Conservation (phyloP, 2,888 invertebrate species). For the Thecocarcelia acutangulata region DNA sequence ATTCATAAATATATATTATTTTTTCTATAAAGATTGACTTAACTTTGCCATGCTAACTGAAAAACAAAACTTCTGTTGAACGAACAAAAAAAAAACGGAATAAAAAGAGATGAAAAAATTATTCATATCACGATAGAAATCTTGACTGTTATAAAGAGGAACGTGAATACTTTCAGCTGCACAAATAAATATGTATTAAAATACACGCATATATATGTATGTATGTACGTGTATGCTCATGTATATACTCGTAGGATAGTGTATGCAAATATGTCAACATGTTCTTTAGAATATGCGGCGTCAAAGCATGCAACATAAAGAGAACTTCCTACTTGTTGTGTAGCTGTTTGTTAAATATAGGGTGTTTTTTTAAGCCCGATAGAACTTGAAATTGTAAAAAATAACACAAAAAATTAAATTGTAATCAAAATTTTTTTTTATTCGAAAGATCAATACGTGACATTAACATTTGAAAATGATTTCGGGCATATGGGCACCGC, state of each 20-base stretch:
- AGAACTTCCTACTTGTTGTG: conserved; percentile 9
- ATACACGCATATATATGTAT: not conserved
- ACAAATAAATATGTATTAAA: not conserved
- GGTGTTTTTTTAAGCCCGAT: too few species aligned
- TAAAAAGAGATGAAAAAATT: conserved; percentile 19
- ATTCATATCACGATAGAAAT: conserved; percentile 62
- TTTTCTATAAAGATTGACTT: conserved; percentile 37
- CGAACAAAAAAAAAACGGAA: not conserved
- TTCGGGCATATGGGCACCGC: too few species aligned
- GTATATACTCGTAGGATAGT: not conserved
- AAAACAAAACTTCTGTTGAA: conserved; percentile 32
- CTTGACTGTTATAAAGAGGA: conserved; percentile 31
- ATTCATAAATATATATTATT: not conserved
- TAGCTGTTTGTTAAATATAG: conserved; percentile 38
- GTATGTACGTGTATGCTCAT: not conserved
- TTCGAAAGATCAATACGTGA: too few species aligned
- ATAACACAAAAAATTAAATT: too few species aligned
- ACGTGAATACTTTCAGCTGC: not conserved
- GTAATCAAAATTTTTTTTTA: too few species aligned
- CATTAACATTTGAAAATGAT: too few species aligned
- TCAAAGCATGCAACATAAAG: conserved; percentile 37
- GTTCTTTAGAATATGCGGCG: conserved; percentile 14
- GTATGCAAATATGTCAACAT: conserved; percentile 41
- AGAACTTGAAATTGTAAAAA: too few species aligned
- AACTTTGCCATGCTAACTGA: conserved; percentile 34